phyloP scores from a whole-genome alignment of 1,140 invertebrate species.

The Aplysia californica region DNA sequence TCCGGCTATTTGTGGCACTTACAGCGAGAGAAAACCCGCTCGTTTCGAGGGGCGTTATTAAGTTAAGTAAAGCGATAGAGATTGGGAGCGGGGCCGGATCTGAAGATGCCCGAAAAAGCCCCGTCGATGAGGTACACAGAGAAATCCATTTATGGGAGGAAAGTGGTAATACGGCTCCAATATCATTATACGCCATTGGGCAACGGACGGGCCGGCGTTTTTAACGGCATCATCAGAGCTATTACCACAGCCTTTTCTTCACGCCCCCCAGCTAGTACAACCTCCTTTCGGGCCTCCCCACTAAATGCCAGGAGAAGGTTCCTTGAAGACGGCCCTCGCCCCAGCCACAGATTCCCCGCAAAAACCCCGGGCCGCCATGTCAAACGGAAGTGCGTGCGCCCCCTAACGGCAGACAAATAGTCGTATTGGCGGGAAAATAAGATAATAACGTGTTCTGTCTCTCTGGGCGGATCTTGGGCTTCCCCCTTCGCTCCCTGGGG shows the following conservation, averaged over 20 bases:
- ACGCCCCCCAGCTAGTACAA: not conserved
- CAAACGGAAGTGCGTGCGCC: constrained; percentile 29
- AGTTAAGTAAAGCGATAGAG: not conserved
- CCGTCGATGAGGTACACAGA: not conserved
- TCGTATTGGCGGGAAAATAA: constrained; percentile 31
- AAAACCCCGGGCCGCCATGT: constrained; percentile 1
- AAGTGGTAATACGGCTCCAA: not conserved
- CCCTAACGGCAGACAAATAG: constrained; percentile 28
- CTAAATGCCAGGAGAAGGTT: constrained; percentile 6
- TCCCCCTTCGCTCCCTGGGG: constrained; percentile 24
- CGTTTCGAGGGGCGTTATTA: not conserved
- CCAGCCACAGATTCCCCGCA: not conserved
- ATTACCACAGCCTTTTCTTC: constrained; percentile 4
- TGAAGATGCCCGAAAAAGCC: not conserved
- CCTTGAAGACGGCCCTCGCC: constrained; percentile 4
- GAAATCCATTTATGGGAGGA: not conserved
- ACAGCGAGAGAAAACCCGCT: not conserved
- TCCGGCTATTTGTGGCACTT: not conserved
- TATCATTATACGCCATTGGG: constrained; percentile 10
- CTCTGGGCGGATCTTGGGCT: not conserved
- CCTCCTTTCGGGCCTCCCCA: not conserved
- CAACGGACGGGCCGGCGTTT: not conserved
- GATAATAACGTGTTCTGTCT: constrained; percentile 29
- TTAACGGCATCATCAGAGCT: constrained; percentile 11
- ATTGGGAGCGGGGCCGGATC: no score